Base-by-base conservation (phyloP, 1,140 invertebrate species). In the Apocrypta bakeri region DNA sequence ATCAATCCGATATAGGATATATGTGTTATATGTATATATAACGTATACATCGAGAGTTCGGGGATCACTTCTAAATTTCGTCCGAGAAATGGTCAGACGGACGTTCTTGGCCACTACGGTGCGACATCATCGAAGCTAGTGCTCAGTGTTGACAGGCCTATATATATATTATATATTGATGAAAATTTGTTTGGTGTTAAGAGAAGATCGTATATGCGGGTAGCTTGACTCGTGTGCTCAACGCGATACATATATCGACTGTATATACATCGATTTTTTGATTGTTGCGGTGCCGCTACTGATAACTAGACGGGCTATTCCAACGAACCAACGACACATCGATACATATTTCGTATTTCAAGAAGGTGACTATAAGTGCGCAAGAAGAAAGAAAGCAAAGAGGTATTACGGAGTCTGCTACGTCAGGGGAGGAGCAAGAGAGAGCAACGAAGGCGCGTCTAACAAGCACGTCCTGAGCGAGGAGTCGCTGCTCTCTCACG, bases 301-400 rank as follows among this genome's bases (percentile, higher is more conserved):
- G 69, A 1, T 33, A 9, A 29, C 29, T 6, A 37, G 9, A 21
- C n/a, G n/a, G n/a, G n/a, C n/a, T n/a, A n/a, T n/a, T n/a, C n/a
- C n/a, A n/a, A n/a, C n/a, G n/a, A n/a, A n/a, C n/a, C n/a, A n/a
- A n/a, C n/a, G n/a, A n/a, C n/a, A n/a, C n/a, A n/a, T n/a, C n/a
- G 31, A 68, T 31, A 31, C 66, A 68, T 40, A 29, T 14, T 37
- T 9, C 69, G 21, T 12, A 33, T 72, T 2, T 37, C 9, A n/a
- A 56, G 37, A 27, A 75, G 73, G 73, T 56, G 73, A 61, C 73
- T 75, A 56, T 29, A 68, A 68, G 64, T 31, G 25, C 48, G 21
- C 48, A 56, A 56, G 48, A 56, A 56, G 48, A 21, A 2, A 56
- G 21, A 48, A 17, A 17, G 12, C 12, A 48, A 17, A 56, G 48